Evolutionary conservation across 2,888 invertebrate genomes (phyloP).

Genomic region (Argyresthia albistria): DNA sequence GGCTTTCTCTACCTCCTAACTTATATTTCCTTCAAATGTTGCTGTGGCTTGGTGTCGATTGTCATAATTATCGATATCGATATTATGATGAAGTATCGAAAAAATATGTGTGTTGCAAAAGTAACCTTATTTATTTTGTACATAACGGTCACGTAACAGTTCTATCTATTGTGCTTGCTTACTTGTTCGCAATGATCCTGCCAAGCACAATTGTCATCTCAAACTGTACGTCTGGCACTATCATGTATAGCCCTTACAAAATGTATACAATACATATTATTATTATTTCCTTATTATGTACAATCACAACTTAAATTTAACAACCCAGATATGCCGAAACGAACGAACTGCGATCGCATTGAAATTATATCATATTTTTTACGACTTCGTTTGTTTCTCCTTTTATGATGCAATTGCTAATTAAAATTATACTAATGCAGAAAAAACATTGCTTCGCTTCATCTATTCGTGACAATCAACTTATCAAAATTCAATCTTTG

Average conservation of each 20-base stretch:
- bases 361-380: neutral
- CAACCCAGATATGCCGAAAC: conserved; percentile 59
- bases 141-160: neutral
- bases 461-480: too few species aligned
- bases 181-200: neutral
- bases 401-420: neutral
- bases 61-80: too few species aligned
- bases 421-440: neutral
- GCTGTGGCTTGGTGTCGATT: too few species aligned
- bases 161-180: neutral
- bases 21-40: too few species aligned
- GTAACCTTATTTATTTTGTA: neutral
- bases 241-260: conserved; percentile 69
- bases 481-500: neutral
- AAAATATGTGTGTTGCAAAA: too few species aligned
- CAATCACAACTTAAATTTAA: conserved; percentile 70
- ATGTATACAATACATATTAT: conserved; percentile 52
- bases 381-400: neutral
- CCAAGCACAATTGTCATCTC: neutral
- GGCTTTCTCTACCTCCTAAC: too few species aligned
- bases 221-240: conserved; percentile 54
- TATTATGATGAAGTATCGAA: too few species aligned
- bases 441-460: neutral
- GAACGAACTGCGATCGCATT: conserved; percentile 24
- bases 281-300: conserved; percentile 51